phyloP scores from a whole-genome alignment of 2,888 invertebrate species.

The Syritta pipiens region DNA sequence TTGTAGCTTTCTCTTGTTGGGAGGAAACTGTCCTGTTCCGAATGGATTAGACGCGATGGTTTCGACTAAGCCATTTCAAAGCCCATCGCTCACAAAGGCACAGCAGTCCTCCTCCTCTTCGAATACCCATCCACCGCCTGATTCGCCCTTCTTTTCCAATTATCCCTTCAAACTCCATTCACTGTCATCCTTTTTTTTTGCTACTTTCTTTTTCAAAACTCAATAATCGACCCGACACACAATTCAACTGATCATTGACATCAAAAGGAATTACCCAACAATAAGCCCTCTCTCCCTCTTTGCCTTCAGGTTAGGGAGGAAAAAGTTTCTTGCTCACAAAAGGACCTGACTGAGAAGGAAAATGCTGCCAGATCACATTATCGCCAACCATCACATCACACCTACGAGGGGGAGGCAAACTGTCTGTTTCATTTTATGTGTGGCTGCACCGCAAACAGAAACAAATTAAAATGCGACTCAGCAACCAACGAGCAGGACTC shows the following conservation, averaged over 20 bases:
- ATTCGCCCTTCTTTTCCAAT: conserved; percentile 22
- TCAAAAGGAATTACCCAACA: conserved; percentile 58
- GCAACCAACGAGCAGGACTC: conserved; percentile 30
- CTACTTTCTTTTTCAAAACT: no score
- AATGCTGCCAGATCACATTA: conserved; percentile 48
- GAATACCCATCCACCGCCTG: conserved; percentile 9
- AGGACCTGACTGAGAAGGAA: no score
- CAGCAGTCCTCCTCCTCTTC: neutral
- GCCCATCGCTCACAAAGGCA: neutral
- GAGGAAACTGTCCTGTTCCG: no score
- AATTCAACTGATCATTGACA: conserved; percentile 58
- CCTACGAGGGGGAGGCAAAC: conserved; percentile 14
- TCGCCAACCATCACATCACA: conserved; percentile 9
- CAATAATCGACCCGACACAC: conserved; percentile 48
- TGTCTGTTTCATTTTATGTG: conserved; percentile 48
- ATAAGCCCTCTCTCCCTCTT: conserved; percentile 24
- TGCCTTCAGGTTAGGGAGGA: neutral
- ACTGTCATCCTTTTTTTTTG: conserved; percentile 27
- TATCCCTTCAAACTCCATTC: conserved; percentile 44
- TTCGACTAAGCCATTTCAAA: no score
- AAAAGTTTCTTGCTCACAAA: no score
- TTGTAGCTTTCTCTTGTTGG: no score
- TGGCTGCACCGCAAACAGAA: conserved; percentile 53
- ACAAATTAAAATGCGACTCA: conserved; percentile 53
- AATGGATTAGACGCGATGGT: no score